phyloP scores from a whole-genome alignment of 1,140 invertebrate species.

The Leptinotarsa undecemlineata region DNA sequence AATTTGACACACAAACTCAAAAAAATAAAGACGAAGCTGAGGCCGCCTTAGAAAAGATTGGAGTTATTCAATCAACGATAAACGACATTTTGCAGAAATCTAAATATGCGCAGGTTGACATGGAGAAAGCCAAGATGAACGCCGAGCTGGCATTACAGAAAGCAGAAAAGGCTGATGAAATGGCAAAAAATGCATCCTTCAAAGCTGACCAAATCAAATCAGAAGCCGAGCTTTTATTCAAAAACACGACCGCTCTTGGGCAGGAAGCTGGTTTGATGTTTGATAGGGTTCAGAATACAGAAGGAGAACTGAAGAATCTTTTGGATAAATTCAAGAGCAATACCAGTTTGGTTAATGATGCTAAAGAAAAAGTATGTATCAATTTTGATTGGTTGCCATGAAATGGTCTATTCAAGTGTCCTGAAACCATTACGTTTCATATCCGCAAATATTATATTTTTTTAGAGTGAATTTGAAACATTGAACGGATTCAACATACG shows the following conservation, averaged over 20 bases:
- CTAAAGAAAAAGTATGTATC: slow-evolving; percentile 65
- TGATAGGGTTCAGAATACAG: slow-evolving; percentile 71
- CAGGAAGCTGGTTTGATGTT: slow-evolving; percentile 77
- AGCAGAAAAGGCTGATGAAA: slow-evolving; percentile 74
- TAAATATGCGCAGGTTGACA: slow-evolving; percentile 69
- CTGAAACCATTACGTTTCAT: no score
- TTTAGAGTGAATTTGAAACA: no score
- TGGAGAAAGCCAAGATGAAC: slow-evolving; percentile 75
- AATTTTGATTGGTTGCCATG: no score
- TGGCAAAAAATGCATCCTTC: slow-evolving; percentile 72
- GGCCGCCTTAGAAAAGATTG: slow-evolving; percentile 65
- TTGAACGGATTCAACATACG: no score
- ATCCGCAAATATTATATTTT: no score
- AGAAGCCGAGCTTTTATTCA: slow-evolving; percentile 76
- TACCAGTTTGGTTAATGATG: slow-evolving; percentile 71
- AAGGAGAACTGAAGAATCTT: slow-evolving; percentile 69
- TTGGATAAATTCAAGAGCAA: slow-evolving; percentile 77
- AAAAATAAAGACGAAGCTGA: slow-evolving; percentile 72
- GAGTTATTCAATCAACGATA: slow-evolving; percentile 61
- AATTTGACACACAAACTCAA: slow-evolving; percentile 88
- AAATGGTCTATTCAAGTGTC: no score
- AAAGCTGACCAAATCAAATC: slow-evolving; percentile 76
- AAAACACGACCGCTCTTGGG: slow-evolving; percentile 71
- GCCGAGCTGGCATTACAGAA: slow-evolving; percentile 75
- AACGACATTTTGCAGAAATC: slow-evolving; percentile 65